A percentile compares a stretch with the other conserved stretches of the same genome.
These are phyloP conservation scores for Malacosoma neustria DNA, from an alignment of 2,888 invertebrate species.

Conservation along the genomic window DNA sequence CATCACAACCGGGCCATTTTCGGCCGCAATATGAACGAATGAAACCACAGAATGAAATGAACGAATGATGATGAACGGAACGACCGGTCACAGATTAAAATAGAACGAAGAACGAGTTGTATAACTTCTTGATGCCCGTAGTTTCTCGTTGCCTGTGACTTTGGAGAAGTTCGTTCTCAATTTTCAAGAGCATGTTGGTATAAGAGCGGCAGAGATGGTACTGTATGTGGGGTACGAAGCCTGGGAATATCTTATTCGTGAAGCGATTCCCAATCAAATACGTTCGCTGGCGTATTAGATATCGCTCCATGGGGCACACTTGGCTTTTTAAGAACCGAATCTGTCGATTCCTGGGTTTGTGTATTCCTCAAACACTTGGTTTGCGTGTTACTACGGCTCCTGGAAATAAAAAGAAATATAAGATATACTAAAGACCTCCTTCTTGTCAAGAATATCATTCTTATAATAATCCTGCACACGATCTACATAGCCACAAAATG, in stretches of 20 bases:
- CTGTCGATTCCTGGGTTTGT: constrained; percentile 22
- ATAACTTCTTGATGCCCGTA: constrained; percentile 89
- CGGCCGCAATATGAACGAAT: constrained; percentile 28
- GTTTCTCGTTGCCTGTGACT: constrained; percentile 89
- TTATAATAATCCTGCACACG: no score
- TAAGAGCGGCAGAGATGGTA: constrained; percentile 43
- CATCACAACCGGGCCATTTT: constrained; percentile 48
- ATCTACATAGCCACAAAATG: no score
- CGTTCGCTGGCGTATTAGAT: constrained; percentile 30
- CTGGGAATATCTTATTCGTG: constrained; percentile 37
- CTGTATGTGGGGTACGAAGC: constrained; percentile 41
- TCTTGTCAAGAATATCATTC: no score
- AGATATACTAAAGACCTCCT: no score
- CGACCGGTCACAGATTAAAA: constrained; percentile 76
- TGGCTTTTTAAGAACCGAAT: constrained; percentile 21
- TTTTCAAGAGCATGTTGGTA: constrained; percentile 80
- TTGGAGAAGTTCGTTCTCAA: constrained; percentile 84
- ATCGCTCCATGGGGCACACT: constrained; percentile 48
- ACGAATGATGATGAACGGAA: constrained; percentile 20
- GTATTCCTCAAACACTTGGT: constrained; percentile 14
- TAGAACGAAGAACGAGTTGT: constrained; percentile 90
- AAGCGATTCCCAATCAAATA: constrained; percentile 44
- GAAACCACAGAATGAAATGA: constrained; percentile 17
- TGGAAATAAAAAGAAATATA: constrained; percentile 22
- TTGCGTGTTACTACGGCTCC: constrained; percentile 56